phyloP scores from a whole-genome alignment of 2,113 vertebrate species.

The Glaucomys volans region DNA sequence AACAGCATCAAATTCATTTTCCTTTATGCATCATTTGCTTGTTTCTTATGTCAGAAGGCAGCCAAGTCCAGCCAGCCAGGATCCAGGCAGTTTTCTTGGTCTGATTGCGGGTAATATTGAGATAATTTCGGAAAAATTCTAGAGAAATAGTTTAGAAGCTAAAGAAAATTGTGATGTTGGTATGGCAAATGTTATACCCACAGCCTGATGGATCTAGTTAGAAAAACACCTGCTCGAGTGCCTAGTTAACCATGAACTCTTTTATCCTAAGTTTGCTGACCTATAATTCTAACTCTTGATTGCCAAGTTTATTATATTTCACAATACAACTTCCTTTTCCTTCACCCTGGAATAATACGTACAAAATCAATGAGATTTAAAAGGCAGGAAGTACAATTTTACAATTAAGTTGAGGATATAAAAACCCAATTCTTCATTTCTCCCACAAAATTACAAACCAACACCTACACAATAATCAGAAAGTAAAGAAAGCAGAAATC shows the following conservation, averaged over 20 bases:
- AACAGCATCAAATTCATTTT: background rate
- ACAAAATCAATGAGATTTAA: slow-evolving; percentile 27
- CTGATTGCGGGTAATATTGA: background rate
- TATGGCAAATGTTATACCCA: background rate
- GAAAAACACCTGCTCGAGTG: background rate
- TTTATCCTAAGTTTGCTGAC: background rate
- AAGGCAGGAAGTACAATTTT: slow-evolving; percentile 4
- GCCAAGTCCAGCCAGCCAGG: background rate
- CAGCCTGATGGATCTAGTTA: background rate
- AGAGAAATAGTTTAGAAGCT: background rate
- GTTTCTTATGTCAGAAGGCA: background rate
- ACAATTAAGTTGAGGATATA: slow-evolving; percentile 2
- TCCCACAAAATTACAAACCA: background rate
- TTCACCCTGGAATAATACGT: background rate
- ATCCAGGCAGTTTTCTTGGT: background rate
- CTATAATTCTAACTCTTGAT: background rate
- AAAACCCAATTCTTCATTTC: background rate
- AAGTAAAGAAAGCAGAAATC: slow-evolving; percentile 22
- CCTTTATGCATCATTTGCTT: background rate
- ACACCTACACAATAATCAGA: background rate
- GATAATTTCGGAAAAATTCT: background rate
- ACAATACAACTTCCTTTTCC: background rate
- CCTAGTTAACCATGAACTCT: background rate
- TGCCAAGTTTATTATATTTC: background rate
- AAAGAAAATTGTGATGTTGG: background rate